phyloP scores from a whole-genome alignment of 92 coral and sea anemone species.

The Parazoanthus darwini region DNA sequence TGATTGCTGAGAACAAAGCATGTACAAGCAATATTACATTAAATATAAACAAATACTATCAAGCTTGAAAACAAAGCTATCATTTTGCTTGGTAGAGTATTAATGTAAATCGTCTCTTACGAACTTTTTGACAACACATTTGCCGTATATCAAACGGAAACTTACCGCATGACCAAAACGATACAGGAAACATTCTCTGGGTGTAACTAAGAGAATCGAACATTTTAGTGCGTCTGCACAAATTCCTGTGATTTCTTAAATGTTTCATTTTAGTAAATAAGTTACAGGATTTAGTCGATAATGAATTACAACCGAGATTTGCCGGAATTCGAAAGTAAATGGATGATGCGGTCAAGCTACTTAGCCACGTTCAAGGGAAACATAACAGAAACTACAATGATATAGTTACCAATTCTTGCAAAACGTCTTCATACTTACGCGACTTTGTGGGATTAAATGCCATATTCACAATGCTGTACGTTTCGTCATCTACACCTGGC shows the following conservation, averaged over 20 bases:
- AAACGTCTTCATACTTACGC: conserved; percentile 30
- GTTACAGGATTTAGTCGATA: background rate
- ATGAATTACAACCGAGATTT: background rate
- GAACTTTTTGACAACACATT: no score
- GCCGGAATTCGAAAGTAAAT: background rate
- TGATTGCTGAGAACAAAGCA: conserved; percentile 32
- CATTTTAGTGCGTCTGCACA: no score
- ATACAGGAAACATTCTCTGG: no score
- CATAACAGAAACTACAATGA: no score
- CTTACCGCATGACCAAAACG: background rate
- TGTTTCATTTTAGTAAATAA: no score
- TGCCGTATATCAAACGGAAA: background rate
- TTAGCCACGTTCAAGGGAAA: no score
- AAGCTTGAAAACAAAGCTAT: background rate
- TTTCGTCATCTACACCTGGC: conserved; percentile 48
- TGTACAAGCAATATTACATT: background rate
- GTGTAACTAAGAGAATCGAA: no score
- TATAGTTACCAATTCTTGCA: background rate
- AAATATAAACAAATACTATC: background rate
- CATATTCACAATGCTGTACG: conserved; percentile 44
- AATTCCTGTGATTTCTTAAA: no score
- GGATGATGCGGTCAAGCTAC: background rate
- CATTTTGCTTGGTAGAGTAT: no score
- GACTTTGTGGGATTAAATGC: conserved; percentile 45
- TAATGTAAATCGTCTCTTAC: background rate